phyloP scores from a whole-genome alignment of 2,113 vertebrate genomes.

The Calidris pygmaea region DNA sequence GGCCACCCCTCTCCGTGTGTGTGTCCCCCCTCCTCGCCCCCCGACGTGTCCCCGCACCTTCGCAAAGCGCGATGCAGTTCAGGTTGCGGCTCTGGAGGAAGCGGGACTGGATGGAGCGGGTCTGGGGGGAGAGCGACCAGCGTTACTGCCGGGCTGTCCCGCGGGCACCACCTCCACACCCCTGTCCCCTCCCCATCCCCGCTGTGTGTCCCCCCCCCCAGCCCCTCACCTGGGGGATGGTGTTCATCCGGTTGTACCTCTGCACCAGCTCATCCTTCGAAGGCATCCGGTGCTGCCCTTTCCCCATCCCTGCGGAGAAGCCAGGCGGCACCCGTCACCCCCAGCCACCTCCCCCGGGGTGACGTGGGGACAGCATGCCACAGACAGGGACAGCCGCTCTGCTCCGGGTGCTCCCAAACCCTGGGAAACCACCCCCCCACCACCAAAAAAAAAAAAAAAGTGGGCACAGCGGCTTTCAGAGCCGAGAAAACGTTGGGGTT shows the following conservation, averaged over 20 bases:
- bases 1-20: neutral
- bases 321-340: neutral
- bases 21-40: no score
- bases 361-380: neutral
- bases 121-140: constrained; percentile 63
- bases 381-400: neutral
- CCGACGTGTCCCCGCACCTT: constrained; percentile 84
- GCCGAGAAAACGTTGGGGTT: neutral
- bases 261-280: constrained; percentile 98
- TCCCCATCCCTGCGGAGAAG: constrained; percentile 90
- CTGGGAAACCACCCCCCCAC: neutral
- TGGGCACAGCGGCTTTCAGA: fast-evolving
- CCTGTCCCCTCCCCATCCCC: no score
- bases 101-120: constrained; percentile 94
- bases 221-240: constrained; percentile 89
- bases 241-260: constrained; percentile 98
- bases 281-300: constrained; percentile 99
- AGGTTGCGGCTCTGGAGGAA: constrained; percentile 98
- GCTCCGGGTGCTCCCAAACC: neutral
- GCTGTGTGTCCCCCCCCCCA: fast-evolving
- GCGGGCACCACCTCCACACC: fast-evolving
- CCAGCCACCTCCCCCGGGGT: neutral
- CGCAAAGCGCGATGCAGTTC: constrained; percentile 98
- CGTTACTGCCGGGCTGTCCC: neutral
- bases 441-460: no score